Base-by-base conservation (phyloP, 2,888 invertebrate species). In the Cephus nigrinus region DNA sequence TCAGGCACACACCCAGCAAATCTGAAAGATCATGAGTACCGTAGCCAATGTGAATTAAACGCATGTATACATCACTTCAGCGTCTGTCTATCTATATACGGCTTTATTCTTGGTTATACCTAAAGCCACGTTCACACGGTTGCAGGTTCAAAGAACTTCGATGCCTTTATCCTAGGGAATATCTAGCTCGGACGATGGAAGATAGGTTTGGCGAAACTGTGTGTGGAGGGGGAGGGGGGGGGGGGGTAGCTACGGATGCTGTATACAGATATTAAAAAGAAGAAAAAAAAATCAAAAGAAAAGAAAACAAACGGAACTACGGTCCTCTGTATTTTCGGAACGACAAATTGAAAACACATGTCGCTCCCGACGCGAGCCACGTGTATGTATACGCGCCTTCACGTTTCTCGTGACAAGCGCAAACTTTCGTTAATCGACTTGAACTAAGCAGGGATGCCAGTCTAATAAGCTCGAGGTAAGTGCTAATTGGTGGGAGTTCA, bases 311-410 rank as follows among this genome's bases (percentile, higher is more conserved):
- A 32, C 71, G 71, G 71, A 32, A 15, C 71, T 31, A 71, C 31
- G 32, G 71, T 23, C 71, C 31, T 32, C 31, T 71, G 72, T 84
- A 84, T 85, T 82, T 86, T 80, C 80, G 85, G 80, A 85, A 77
- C 82, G 85, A 83, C 82, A 85, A 85, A 85, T 85, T 85, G 83
- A 82, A 85, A 84, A 83, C 84, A 85, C 79, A 81, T 85, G 84
- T 84, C 71, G 31, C 71, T 55, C 31, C 31, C 81, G 83, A 79
- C 79, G 74, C 40, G 77, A 68, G 82, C 79, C 82, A 81, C 81
- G 80, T 83, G 83, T 80, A 76, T 69, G 34, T 73, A 35, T 73
- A 69, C 72, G 15, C 68, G 40, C 55, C 73, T 73, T 40, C 31
- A 15, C 55, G 32, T 33, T n/a, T 12, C 76, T 79, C 81, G 80